These are phyloP conservation scores for Hyla sarda DNA, from an alignment of 2,113 vertebrate species.

Conservation along the genomic window DNA sequence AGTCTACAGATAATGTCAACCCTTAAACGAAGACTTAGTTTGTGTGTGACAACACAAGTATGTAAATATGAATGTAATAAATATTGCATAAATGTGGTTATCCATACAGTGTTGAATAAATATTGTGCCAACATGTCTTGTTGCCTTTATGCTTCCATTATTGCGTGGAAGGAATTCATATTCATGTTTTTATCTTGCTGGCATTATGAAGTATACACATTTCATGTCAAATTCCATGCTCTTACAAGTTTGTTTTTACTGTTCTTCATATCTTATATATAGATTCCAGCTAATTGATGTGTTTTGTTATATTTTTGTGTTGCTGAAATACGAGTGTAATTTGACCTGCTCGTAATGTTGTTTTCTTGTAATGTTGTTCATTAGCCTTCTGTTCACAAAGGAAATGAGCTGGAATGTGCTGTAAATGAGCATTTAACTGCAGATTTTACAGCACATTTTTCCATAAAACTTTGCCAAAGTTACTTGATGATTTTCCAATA, in stretches of 20 bases:
- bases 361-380: conserved; percentile 60
- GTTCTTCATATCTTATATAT: neutral
- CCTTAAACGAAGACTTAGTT: neutral
- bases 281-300: neutral
- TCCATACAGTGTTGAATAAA: neutral
- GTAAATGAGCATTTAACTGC: conserved; percentile 56
- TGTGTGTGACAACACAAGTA: neutral
- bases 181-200: neutral
- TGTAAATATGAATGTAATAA: neutral
- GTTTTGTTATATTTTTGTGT: conserved; percentile 36
- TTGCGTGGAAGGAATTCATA: neutral
- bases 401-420: conserved; percentile 57
- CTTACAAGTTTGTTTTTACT: neutral
- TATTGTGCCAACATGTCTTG: neutral
- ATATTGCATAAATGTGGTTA: neutral
- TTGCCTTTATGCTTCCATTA: neutral
- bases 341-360: conserved; percentile 31
- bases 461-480: conserved; percentile 57
- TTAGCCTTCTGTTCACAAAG: conserved; percentile 59
- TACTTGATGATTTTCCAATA: conserved; percentile 50
- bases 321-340: conserved; percentile 1
- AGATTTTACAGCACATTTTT: conserved; percentile 47
- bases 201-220: neutral
- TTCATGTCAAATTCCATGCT: neutral
- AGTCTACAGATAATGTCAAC: too few relatives aligned